These are phyloP conservation scores for Bugulina stolonifera DNA, from an alignment of 2,888 invertebrate genomes.

Conservation along the genomic window DNA sequence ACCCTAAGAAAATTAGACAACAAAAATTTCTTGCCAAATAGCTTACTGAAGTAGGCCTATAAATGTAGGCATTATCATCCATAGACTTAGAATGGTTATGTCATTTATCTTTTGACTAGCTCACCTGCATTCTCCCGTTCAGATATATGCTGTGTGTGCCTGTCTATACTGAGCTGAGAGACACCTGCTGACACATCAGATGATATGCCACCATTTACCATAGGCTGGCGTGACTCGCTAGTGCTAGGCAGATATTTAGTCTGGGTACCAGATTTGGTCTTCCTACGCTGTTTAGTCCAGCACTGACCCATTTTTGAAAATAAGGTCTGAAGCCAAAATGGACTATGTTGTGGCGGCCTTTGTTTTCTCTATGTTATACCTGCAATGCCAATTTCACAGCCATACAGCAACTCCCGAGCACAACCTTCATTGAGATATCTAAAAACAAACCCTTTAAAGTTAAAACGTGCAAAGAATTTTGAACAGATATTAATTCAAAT, in stretches of 20 bases:
- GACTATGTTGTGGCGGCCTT: too few relatives aligned
- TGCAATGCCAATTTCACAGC: too few relatives aligned
- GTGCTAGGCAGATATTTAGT: constrained; percentile 8
- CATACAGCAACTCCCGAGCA: too few relatives aligned
- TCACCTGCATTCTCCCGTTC: constrained; percentile 20
- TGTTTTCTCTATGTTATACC: too few relatives aligned
- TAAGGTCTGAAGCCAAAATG: too few relatives aligned
- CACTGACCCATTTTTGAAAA: constrained; percentile 22
- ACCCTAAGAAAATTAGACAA: too few relatives aligned
- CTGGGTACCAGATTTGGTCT: neutral
- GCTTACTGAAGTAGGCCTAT: too few relatives aligned
- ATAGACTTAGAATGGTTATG: neutral
- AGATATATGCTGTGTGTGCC: constrained; percentile 1
- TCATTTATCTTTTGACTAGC: neutral
- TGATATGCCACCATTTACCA: constrained; percentile 10
- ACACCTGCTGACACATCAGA: neutral
- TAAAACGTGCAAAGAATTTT: too few relatives aligned
- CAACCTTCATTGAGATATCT: too few relatives aligned
- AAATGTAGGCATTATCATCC: neutral
- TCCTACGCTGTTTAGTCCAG: neutral
- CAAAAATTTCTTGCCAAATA: too few relatives aligned
- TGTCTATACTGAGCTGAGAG: constrained; percentile 16
- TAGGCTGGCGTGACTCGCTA: constrained; percentile 20
- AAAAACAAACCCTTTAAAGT: too few relatives aligned
- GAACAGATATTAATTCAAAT: too few relatives aligned